Evolutionary conservation across 1,140 invertebrate species (phyloP).

Genomic region (Scaptodrosophila lebanonensis): DNA sequence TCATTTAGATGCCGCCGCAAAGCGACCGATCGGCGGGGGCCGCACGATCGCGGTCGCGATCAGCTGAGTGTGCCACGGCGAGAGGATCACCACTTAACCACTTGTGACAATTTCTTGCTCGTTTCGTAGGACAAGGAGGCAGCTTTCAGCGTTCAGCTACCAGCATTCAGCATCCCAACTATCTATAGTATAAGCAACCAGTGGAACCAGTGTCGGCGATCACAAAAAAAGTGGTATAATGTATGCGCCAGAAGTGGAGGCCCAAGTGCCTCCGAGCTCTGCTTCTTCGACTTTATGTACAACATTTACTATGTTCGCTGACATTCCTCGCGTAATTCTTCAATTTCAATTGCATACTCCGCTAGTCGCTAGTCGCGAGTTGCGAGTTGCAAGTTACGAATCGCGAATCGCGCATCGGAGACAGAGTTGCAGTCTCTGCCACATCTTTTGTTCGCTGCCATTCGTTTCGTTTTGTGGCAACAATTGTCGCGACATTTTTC

Average conservation of each 20-base stretch:
- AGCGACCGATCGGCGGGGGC: slow-evolving; percentile 39
- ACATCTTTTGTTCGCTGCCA: slow-evolving; percentile 34
- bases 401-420: too few relatives aligned
- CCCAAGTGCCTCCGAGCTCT: slow-evolving; percentile 15
- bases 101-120: slow-evolving; percentile 47
- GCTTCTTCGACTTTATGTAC: slow-evolving; percentile 43
- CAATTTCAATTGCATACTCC: slow-evolving; percentile 72
- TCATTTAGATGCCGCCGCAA: slow-evolving; percentile 70
- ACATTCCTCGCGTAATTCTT: slow-evolving; percentile 73
- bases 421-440: too few relatives aligned
- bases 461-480: slow-evolving; percentile 19
- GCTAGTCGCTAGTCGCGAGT: slow-evolving; percentile 28
- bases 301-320: slow-evolving; percentile 70
- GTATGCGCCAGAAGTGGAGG: slow-evolving; percentile 35
- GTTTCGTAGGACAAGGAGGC: too few relatives aligned
- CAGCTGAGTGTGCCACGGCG: slow-evolving; percentile 36
- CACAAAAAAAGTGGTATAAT: slow-evolving; percentile 34
- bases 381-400: background rate
- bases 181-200: background rate
- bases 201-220: background rate
- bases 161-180: too few relatives aligned
- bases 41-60: slow-evolving; percentile 34
- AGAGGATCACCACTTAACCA: slow-evolving; percentile 15
- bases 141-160: too few relatives aligned
- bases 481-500: slow-evolving; percentile 76